Conservation (phyloP, 1,140 invertebrate genomes). For the Brachionus koreanus region DNA sequence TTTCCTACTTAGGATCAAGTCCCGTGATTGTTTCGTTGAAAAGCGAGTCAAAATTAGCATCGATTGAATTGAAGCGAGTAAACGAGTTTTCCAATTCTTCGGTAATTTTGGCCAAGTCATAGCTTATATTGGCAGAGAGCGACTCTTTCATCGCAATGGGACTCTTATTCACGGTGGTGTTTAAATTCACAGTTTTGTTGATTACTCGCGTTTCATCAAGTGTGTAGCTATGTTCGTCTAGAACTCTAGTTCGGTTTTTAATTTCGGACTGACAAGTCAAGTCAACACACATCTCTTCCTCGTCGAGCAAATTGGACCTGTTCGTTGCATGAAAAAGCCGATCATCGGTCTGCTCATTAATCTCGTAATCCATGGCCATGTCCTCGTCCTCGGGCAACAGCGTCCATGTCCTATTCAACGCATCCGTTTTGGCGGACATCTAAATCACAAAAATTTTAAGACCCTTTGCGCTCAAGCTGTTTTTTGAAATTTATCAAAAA, state of each 20-base stretch:
- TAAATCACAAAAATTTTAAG: not conserved
- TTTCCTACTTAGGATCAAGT: not conserved
- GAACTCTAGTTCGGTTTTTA: not conserved
- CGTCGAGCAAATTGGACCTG: not conserved
- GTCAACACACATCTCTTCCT: slow-evolving; percentile 27
- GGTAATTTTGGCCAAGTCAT: not conserved
- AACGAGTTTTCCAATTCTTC: not conserved
- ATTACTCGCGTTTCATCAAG: not conserved
- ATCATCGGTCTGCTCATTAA: not conserved
- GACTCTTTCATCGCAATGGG: not conserved
- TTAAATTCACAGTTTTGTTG: not conserved
- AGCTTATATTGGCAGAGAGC: not conserved
- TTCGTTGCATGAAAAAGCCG: not conserved
- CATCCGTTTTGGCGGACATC: slow-evolving; percentile 17
- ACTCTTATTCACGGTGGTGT: slow-evolving; percentile 7
- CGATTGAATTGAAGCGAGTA: not conserved
- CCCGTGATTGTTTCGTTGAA: slow-evolving; percentile 7
- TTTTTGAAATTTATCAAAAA: slow-evolving; percentile 11
- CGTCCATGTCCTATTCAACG: slow-evolving; percentile 10
- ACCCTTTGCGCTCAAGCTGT: not conserved
- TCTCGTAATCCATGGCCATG: not conserved
- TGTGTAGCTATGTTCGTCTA: not conserved
- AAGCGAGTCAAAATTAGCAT: not conserved
- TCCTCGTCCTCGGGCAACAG: slow-evolving; percentile 1
- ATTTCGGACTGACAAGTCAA: not conserved